These are phyloP conservation scores for Aeoliscus strigatus DNA, from an alignment of 2,797 vertebrate genomes.

Conservation along the genomic window DNA sequence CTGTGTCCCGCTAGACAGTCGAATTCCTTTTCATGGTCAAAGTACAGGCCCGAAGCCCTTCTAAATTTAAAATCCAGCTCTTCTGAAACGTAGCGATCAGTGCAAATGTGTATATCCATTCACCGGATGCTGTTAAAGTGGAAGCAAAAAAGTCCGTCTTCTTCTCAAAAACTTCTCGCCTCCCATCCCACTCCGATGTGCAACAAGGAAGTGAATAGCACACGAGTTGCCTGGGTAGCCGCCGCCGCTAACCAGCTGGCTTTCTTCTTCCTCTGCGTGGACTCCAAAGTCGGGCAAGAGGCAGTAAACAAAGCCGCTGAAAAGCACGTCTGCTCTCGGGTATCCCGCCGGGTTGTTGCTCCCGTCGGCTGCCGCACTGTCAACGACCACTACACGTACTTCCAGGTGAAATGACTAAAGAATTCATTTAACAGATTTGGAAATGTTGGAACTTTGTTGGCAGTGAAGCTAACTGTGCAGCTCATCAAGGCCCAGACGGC, in stretches of 20 bases:
- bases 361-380: background rate
- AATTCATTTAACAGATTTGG: conserved; percentile 17
- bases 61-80: conserved; percentile 12
- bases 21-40: conserved; percentile 53
- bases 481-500: conserved; percentile 50
- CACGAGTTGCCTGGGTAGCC: conserved; percentile 46
- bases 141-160: conserved; percentile 17
- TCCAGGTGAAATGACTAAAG: background rate
- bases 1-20: conserved; percentile 41
- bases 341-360: background rate
- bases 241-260: conserved; percentile 35
- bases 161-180: conserved; percentile 63
- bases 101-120: conserved; percentile 17
- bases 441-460: conserved; percentile 57
- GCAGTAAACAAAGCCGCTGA: conserved; percentile 42
- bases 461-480: conserved; percentile 46
- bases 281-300: conserved; percentile 60
- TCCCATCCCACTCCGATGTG: conserved; percentile 60
- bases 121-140: conserved; percentile 16
- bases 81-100: conserved; percentile 10
- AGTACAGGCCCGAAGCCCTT: conserved; percentile 34
- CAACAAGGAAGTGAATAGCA: conserved; percentile 76
- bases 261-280: conserved; percentile 57
- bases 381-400: background rate
- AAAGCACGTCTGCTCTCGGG: conserved; percentile 11